These are phyloP conservation scores for Ligdia adustata DNA, from an alignment of 2,888 invertebrate species.

Conservation along the genomic window DNA sequence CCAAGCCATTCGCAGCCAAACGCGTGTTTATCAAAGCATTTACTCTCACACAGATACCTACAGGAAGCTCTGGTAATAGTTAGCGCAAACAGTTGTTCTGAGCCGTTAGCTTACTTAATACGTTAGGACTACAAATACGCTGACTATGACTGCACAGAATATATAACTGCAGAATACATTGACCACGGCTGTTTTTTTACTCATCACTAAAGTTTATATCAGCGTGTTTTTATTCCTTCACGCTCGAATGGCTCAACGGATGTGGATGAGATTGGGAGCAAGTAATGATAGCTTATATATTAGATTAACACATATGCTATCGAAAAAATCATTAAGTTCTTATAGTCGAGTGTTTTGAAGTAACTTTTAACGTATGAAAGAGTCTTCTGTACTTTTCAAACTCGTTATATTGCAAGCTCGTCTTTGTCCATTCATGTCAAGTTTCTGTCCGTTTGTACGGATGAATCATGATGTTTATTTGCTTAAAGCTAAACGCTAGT, in stretches of 20 bases:
- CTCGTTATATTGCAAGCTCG: too few species aligned
- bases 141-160: not conserved
- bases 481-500: not conserved
- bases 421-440: constrained; percentile 4
- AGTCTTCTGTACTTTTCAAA: too few species aligned
- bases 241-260: too few species aligned
- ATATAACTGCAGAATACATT: not conserved
- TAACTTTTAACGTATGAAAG: too few species aligned
- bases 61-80: constrained; percentile 18
- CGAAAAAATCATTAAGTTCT: too few species aligned
- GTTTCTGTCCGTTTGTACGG: not conserved
- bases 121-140: not conserved
- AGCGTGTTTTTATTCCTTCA: too few species aligned
- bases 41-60: constrained; percentile 12
- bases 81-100: constrained; percentile 18
- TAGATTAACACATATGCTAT: too few species aligned
- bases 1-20: not conserved
- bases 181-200: too few species aligned
- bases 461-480: constrained; percentile 3
- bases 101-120: constrained; percentile 14
- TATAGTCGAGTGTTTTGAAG: too few species aligned
- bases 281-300: too few species aligned
- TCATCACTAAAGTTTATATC: too few species aligned
- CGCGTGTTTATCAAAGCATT: constrained; percentile 5
- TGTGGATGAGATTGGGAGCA: too few species aligned